Percentiles rank a stretch among this genome's conserved stretches.
Conservation (phyloP, 2,797 vertebrate species). For the Balearica regulorum region DNA sequence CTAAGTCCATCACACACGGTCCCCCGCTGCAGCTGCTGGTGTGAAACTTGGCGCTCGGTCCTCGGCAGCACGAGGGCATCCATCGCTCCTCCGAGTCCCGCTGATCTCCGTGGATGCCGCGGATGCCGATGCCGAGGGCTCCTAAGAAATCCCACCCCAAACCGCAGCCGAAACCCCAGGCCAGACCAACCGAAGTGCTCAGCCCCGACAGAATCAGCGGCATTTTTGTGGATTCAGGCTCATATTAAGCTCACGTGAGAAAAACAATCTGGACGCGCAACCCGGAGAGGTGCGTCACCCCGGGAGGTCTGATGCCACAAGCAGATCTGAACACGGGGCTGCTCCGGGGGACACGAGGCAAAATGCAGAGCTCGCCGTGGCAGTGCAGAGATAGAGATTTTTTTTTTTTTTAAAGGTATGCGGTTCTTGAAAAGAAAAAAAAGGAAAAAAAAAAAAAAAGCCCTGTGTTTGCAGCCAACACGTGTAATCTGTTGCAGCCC, state of each 20-base stretch:
- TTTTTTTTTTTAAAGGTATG: background rate
- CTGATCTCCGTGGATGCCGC: accelerated
- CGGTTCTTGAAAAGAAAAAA: background rate
- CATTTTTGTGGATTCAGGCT: background rate
- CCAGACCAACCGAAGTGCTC: background rate
- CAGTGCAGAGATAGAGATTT: background rate
- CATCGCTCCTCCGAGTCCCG: accelerated
- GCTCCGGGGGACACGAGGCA: background rate
- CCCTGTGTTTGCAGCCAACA: conserved; percentile 66
- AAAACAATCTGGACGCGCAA: background rate
- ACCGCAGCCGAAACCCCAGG: accelerated
- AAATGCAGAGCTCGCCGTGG: background rate
- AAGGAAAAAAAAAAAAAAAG: background rate
- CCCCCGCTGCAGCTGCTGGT: background rate
- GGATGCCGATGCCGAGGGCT: background rate
- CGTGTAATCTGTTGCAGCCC: conserved; percentile 49
- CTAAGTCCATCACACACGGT: accelerated
- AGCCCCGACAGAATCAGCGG: background rate
- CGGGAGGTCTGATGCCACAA: background rate
- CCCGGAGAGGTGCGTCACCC: background rate
- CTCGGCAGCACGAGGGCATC: background rate
- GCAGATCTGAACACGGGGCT: accelerated
- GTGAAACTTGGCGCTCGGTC: background rate
- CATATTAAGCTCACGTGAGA: background rate
- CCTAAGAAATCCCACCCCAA: background rate